Evolutionary conservation across 2,888 invertebrate species (phyloP), one percentile per base, ranked within the genome.

Genomic region (Ctena decussata): DNA sequence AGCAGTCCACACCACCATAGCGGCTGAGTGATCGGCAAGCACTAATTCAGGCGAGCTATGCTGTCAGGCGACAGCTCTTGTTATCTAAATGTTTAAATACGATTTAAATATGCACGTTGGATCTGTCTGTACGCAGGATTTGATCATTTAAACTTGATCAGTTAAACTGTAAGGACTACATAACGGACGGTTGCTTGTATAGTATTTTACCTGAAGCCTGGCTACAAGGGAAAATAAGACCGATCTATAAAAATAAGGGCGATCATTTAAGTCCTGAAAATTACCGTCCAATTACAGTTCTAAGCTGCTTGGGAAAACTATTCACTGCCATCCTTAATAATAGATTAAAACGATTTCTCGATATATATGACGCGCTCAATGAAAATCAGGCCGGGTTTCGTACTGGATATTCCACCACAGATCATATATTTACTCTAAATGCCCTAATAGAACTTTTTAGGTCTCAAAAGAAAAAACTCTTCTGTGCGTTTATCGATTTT

Each of bases 211-310:
- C 44, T 46, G 46, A 73, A 46, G n/a, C 8, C 6, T 60, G 60
- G 60, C 18, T 60, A 60, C 8, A 12, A 8, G 60, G 60, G 11
- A 60, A 11, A 46, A 73, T 46, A 6, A 73, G n/a, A n/a, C 73
- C 46, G 11, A 46, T 73, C 39, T 73, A 24, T 27, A 73, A 73
- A 46, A 46, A 73, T 8, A 73, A 73, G 30, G 46, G 73, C 6
- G 11, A 18, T 44, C n/a, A 27, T 11, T 2, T 46, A 8, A 32
- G 44, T 12, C 73, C 73, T 15, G 24, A 21, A 35, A 73, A 73
- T 27, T 73, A 73, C 30, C 18, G 44, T 6, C 73, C 73, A 6
- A 73, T 73, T 12, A 44, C 73, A 35, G 18, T 24, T 18, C 18
- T 30, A 18, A 74, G 18, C 35, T 74, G 74, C 21, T 32, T 46